Conservation (phyloP, 2,888 invertebrate species). For the Diabrotica balteata region DNA sequence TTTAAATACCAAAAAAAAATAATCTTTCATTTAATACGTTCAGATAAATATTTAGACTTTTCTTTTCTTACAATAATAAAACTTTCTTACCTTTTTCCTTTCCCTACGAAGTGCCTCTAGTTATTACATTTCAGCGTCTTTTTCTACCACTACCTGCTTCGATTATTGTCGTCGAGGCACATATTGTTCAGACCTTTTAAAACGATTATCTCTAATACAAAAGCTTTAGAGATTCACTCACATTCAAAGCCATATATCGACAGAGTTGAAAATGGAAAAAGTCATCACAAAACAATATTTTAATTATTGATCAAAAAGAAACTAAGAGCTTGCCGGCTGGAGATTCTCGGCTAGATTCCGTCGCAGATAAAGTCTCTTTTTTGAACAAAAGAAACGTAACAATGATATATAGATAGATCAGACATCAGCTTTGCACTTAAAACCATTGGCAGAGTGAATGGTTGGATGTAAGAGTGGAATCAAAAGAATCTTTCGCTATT, state of each 20-base stretch:
- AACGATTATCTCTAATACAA: conserved; percentile 36
- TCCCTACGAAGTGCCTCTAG: too few relatives aligned
- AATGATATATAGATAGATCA: conserved; percentile 11
- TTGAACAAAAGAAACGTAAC: conserved; percentile 8
- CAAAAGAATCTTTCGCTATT: too few relatives aligned
- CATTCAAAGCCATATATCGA: conserved; percentile 29
- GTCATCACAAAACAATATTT: conserved; percentile 34
- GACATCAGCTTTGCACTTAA: conserved; percentile 4
- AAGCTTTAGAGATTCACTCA: conserved; percentile 19
- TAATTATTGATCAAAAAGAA: conserved; percentile 35
- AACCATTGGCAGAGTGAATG: conserved; percentile 4
- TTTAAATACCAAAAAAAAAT: too few relatives aligned
- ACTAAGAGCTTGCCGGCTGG: conserved; percentile 12
- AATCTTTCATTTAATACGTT: too few relatives aligned
- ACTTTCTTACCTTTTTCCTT: too few relatives aligned
- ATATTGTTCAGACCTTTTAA: conserved; percentile 33
- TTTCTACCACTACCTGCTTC: conserved; percentile 13
- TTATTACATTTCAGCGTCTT: too few relatives aligned
- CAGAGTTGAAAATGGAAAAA: conserved; percentile 17
- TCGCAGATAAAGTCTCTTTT: conserved; percentile 5
- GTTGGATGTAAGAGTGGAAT: background rate
- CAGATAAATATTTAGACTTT: too few relatives aligned
- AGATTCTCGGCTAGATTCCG: conserved; percentile 6
- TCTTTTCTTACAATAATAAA: too few relatives aligned
- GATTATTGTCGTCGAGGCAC: conserved; percentile 24